phyloP scores from a whole-genome alignment of 2,888 invertebrate genomes.

The Drosophila histrio region DNA sequence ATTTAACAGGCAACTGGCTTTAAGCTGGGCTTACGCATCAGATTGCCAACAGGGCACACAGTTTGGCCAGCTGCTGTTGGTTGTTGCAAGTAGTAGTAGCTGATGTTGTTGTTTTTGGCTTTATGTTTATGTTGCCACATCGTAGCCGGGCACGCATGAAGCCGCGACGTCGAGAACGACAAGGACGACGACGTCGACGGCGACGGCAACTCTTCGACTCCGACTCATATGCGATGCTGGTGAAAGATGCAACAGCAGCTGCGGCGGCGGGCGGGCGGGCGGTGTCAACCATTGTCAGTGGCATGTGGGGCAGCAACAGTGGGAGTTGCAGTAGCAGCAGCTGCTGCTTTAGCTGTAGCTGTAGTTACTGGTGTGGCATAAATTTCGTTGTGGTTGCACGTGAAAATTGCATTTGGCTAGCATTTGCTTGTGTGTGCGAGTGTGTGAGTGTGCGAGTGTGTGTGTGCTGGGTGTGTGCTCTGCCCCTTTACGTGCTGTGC shows the following conservation, averaged over 20 bases:
- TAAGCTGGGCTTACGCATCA: conserved; percentile 1
- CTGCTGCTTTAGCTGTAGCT: conserved; percentile 49
- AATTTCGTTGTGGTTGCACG: conserved; percentile 80
- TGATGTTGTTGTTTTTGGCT: conserved; percentile 47
- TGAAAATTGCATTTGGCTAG: conserved; percentile 78
- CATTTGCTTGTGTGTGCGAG: conserved; percentile 45
- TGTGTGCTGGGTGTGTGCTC: conserved; percentile 27
- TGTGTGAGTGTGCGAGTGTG: conserved; percentile 23
- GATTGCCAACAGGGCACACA: conserved; percentile 41
- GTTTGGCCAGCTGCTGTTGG: conserved; percentile 15
- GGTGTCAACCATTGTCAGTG: conserved; percentile 73
- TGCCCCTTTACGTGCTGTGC: conserved; percentile 65
- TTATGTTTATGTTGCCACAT: conserved; percentile 78
- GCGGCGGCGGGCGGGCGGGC: conserved; percentile 22
- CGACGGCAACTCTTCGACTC: conserved; percentile 28
- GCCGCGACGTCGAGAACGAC: conserved; percentile 42
- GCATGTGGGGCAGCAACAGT: not conserved
- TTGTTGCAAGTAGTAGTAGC: conserved; percentile 28
- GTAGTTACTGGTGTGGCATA: conserved; percentile 73
- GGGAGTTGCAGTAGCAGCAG: conserved; percentile 10
- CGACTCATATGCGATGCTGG: conserved; percentile 44
- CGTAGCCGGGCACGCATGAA: conserved; percentile 68
- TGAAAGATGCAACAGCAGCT: conserved; percentile 41
- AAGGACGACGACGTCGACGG: conserved; percentile 8
- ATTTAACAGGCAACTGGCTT: not conserved